Evolutionary conservation across 2,797 vertebrate species (phyloP).

Genomic region (Acanthornis magna): DNA sequence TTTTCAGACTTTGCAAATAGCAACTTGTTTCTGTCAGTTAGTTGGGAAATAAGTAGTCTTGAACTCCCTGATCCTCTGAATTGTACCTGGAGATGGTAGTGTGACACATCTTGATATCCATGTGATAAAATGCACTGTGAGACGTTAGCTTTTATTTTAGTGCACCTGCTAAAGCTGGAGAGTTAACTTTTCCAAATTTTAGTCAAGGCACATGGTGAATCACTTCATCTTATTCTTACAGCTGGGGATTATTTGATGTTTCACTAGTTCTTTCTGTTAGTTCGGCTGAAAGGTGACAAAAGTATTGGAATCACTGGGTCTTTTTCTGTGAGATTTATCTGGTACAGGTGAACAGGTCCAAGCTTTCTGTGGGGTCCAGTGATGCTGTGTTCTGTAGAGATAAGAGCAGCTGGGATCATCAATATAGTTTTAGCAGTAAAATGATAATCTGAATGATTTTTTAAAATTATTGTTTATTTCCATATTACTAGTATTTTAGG

Average conservation of each 20-base stretch:
- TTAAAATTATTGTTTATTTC: background rate
- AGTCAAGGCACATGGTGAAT: background rate
- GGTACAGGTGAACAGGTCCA: background rate
- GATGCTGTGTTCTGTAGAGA: background rate
- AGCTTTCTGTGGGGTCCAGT: background rate
- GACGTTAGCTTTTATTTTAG: background rate
- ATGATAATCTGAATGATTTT: background rate
- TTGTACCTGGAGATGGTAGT: background rate
- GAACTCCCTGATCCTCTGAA: background rate
- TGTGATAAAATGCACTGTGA: background rate
- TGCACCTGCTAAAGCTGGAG: background rate
- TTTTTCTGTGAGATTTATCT: background rate
- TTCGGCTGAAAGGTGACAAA: background rate
- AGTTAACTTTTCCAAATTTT: background rate
- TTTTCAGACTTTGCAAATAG: background rate
- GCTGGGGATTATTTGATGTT: background rate
- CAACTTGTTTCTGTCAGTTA: background rate
- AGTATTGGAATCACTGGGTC: background rate
- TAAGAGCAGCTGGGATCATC: background rate
- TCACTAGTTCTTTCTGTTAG: background rate
- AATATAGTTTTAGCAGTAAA: background rate
- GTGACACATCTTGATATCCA: background rate
- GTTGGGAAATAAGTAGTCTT: background rate
- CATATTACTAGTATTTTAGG: background rate
- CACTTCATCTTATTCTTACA: background rate